Percentiles rank a stretch among this genome's conserved stretches.
Conservation (phyloP, 2,113 vertebrate genomes). For the Tetrax tetrax region DNA sequence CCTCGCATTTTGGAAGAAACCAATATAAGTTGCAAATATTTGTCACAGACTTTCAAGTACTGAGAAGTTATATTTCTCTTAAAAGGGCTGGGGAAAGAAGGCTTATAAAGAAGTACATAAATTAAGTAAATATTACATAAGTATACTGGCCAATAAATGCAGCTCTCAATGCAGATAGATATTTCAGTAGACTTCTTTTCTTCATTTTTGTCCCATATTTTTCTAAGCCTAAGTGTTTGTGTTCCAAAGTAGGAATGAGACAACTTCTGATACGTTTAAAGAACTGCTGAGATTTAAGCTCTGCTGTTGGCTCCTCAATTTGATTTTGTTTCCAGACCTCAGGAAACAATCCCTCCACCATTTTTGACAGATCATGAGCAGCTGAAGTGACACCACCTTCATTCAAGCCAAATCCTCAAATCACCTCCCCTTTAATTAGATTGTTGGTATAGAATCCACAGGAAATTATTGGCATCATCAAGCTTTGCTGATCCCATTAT, state of each 20-base stretch:
- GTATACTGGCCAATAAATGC: not conserved
- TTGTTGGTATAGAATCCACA: not conserved
- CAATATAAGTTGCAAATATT: not conserved
- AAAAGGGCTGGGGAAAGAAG: not conserved
- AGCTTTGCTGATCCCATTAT: not conserved
- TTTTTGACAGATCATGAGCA: not conserved
- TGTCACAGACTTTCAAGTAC: not conserved
- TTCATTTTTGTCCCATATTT: not conserved
- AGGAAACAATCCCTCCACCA: not conserved
- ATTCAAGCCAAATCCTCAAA: not conserved
- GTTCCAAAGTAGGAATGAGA: not conserved
- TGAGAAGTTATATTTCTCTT: not conserved
- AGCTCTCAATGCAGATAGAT: not conserved
- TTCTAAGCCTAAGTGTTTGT: not conserved
- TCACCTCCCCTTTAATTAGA: constrained; percentile 1
- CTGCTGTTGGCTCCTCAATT: not conserved
- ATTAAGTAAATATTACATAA: not conserved
- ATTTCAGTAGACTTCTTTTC: not conserved
- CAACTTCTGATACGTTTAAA: not conserved
- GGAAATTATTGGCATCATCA: constrained; percentile 3
- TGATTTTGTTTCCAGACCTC: not conserved
- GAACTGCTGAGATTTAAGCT: not conserved
- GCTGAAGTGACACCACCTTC: not conserved
- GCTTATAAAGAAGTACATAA: not conserved
- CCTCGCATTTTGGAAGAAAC: not conserved